A percentile compares a stretch with the other conserved stretches of the same genome.
phyloP scores from a whole-genome alignment of 2,113 vertebrate species.

The Gymnarchus niloticus region DNA sequence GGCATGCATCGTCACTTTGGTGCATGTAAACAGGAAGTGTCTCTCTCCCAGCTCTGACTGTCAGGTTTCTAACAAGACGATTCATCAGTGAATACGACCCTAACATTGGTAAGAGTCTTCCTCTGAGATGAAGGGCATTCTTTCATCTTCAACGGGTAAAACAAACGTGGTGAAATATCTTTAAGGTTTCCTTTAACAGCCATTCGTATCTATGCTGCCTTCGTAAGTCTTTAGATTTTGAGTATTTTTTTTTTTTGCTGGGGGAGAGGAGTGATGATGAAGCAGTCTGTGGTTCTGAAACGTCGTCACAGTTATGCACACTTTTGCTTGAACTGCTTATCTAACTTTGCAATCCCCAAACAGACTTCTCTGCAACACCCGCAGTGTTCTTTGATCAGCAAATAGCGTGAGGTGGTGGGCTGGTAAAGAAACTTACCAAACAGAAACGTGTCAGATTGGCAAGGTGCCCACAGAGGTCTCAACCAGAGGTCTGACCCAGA shows the following conservation, averaged over 20 bases:
- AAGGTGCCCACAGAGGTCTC: too few species aligned
- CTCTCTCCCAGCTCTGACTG: conserved; percentile 68
- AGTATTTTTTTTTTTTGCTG: too few species aligned
- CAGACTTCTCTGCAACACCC: background rate
- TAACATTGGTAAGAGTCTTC: conserved; percentile 72
- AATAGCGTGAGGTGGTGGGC: background rate
- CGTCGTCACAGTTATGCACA: background rate
- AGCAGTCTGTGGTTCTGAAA: too few species aligned
- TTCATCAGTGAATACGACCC: conserved; percentile 93
- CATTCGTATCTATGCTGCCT: too few species aligned
- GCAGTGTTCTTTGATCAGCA: background rate
- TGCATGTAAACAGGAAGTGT: conserved; percentile 36
- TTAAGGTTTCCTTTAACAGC: too few species aligned
- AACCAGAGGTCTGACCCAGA: too few species aligned
- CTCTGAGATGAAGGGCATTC: background rate
- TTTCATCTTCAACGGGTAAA: background rate
- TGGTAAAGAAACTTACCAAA: too few species aligned
- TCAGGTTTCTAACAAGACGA: conserved; percentile 87
- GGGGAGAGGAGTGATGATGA: too few species aligned
- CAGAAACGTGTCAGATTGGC: too few species aligned
- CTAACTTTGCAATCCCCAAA: background rate
- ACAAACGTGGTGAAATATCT: too few species aligned
- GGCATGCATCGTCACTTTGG: background rate
- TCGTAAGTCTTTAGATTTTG: too few species aligned
- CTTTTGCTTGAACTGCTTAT: background rate